Conservation (phyloP, 2,888 invertebrate genomes). For the Eutolmus rufibarbis region DNA sequence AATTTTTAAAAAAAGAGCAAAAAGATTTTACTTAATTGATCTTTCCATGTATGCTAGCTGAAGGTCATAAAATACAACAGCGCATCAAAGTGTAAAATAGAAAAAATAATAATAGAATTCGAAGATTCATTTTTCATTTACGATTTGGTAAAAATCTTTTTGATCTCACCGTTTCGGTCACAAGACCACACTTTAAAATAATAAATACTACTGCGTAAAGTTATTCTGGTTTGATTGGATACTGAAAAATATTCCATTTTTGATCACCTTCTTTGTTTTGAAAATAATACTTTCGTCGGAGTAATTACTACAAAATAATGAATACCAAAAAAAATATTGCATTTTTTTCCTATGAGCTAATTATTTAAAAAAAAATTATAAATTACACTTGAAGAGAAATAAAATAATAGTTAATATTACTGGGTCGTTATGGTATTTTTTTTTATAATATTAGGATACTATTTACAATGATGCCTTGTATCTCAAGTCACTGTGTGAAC, state of each 20-base stretch:
- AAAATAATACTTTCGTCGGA: conserved; percentile 26
- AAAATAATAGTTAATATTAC: conserved; percentile 19
- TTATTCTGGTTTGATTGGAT: neutral
- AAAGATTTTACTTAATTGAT: conserved; percentile 51
- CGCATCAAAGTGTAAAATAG: neutral
- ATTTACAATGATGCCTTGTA: conserved; percentile 23
- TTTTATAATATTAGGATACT: conserved; percentile 25
- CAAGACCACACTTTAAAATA: neutral
- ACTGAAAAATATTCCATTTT: neutral
- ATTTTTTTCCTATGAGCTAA: neutral
- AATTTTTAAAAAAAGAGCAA: conserved; percentile 48
- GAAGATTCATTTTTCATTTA: neutral
- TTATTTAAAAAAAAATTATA: conserved; percentile 9
- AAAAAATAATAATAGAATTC: neutral
- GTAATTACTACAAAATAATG: neutral
- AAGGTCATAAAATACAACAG: neutral
- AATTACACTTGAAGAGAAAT: conserved; percentile 23
- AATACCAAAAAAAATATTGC: conserved; percentile 32
- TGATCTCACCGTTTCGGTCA: neutral
- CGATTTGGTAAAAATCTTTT: neutral
- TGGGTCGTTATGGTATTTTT: neutral
- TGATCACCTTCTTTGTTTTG: conserved; percentile 2
- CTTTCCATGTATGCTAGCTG: conserved; percentile 40
- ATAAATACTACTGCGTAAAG: neutral
- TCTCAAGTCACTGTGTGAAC: conserved; percentile 1